Evolutionary conservation across 2,888 invertebrate genomes (phyloP).

Genomic region (Nycteola revayana): DNA sequence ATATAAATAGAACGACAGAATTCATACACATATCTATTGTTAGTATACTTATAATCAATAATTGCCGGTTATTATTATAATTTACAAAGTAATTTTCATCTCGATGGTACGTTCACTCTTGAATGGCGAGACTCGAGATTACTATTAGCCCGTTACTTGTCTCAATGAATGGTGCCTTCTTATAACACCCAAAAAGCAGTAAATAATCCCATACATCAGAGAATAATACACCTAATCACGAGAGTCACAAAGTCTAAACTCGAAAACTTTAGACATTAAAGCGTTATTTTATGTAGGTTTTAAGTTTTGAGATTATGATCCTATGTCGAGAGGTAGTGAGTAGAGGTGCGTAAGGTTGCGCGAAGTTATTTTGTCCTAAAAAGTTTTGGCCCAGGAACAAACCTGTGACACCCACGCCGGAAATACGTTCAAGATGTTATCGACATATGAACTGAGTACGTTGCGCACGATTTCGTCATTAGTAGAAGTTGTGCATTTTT

Average conservation of each 20-base stretch:
- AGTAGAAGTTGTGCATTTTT: conserved; percentile 68
- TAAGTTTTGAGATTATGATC: conserved; percentile 50
- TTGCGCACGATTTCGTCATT: conserved; percentile 74
- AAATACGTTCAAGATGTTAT: conserved; percentile 71
- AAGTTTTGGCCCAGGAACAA: conserved; percentile 50
- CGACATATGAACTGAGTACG: conserved; percentile 54
- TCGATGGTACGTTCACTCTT: conserved; percentile 60
- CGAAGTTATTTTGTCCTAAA: conserved; percentile 53
- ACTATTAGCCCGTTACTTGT: conserved; percentile 78
- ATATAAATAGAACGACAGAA: no score
- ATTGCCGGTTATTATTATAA: conserved; percentile 11
- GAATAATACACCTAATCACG: conserved; percentile 41
- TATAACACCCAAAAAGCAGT: conserved; percentile 56
- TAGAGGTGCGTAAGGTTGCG: conserved; percentile 60
- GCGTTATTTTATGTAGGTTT: conserved; percentile 45
- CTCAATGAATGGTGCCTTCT: conserved; percentile 75
- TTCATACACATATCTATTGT: no score
- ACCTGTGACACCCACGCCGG: conserved; percentile 69
- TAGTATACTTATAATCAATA: no score
- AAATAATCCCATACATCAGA: conserved; percentile 37
- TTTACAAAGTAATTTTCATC: conserved; percentile 28
- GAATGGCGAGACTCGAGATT: conserved; percentile 74
- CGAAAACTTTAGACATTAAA: conserved; percentile 20
- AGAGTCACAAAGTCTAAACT: conserved; percentile 39
- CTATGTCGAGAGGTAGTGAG: conserved; percentile 52